Base-by-base conservation (phyloP, 2,888 invertebrate species). In the Scaptomyza reducta region DNA sequence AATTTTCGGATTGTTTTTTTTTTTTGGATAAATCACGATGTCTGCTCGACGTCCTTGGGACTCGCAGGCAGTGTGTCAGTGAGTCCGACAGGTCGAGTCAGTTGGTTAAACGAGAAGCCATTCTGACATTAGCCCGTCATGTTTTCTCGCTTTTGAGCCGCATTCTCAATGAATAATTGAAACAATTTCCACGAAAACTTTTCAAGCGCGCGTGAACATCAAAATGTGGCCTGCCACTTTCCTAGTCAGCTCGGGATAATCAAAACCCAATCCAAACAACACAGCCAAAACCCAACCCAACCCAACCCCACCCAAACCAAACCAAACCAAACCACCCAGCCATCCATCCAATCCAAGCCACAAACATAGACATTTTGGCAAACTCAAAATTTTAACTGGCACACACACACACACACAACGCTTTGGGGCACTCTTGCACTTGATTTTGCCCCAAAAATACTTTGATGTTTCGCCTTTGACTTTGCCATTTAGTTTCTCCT, bases 141-240 rank as follows among this genome's bases (percentile, higher is more conserved):
- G 33, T 57, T 64, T 42, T 22, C 10, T 44, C 45, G 58, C 63
- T 55, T 51, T 57, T 41, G 44, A 29, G 46, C 25, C 53, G 61
- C 61, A 80, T 68, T 74, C 61, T 63, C 33, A 60, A 60, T 71
- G 74, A 78, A 79, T 78, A 76, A 79, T 81, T 78, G 57, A 71
- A 64, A 58, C 61, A 47, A 46, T 61, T 64, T 62, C 56, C 49
- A 49, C 41, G 49, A 58, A 56, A 71, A 62, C 61, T 70, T 68
- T 70, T 75, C 44, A 54, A 46, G 57, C 57, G 57, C 57, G 53
- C 55, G 64, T 68, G 53, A 60, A 58, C 65, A 58, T 74, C 62
- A 62, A 76, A 78, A 71, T 67, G 47, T 35, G 38, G 16, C 60
- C 60, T 16, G 50, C 10, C 54, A 55, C 18, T 50, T 42, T 41